Base-by-base conservation (phyloP, 2,888 invertebrate species). In the Stenurella melanura region DNA sequence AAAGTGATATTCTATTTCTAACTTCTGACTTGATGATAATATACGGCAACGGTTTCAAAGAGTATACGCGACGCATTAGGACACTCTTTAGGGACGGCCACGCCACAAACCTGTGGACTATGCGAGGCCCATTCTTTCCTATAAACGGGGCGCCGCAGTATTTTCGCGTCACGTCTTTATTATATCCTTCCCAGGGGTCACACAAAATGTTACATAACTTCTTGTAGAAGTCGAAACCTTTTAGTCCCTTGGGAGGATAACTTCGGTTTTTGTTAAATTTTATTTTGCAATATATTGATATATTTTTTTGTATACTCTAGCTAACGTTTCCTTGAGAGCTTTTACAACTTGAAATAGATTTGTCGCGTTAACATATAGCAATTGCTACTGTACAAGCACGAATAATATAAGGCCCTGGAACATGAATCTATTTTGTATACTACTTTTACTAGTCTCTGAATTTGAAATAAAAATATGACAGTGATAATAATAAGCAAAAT, bases 131-230 rank as follows among this genome's bases (percentile, higher is more conserved):
- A 88, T 89, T 88, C 88, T 87, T 89, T 88, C 88, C 87, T 86
- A 89, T 89, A 88, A 88, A 87, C 87, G 85, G 85, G 84, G 82
- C 83, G 83, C 84, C 83, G 85, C 85, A 86, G 86, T 87, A 89
- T 89, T 89, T 89, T 87, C 88, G 85, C 88, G 89, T 90, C 90
- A 90, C 89, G 90, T 90, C 88, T 89, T 90, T 89, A 90, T 90
- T 90, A 90, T 90, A 90, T 89, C 87, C 88, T 84, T 89, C 90
- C 89, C 88, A 81, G 78, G 89, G 87, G 89, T 83, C 85, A 85
- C 86, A 88, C 89, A 89, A 89, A 89, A 88, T 87, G 89, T 88
- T 89, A 90, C 89, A 90, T 90, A 90, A 90, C 89, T 90, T 89
- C 89, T 89, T 88, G 88, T 89, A 89, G 89, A 89, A 89, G 89